Evolutionary conservation across 1,140 invertebrate genomes (phyloP), one percentile per base, ranked within the genome.

Genomic region (Saxidomus purpurata): DNA sequence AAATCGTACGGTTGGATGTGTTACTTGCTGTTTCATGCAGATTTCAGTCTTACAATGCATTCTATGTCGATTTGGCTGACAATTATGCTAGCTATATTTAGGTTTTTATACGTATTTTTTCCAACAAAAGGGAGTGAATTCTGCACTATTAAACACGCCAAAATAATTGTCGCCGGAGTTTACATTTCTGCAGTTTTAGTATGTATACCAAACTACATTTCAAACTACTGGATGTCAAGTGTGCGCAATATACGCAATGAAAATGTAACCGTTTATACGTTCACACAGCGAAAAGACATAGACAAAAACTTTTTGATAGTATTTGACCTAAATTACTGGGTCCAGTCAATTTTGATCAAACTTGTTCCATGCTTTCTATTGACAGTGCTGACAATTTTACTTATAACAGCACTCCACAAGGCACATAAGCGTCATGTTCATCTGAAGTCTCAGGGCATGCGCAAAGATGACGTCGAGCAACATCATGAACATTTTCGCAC

Each of bases 11-110:
- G 88, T 55, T 95, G 94, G 93, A 94, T 95, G 38, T 92, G 92
- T 43, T 94, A 94, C 63, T 89, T 95, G 13, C 47, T 95, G 19
- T 95, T 95, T 82, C 94, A 95, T 88, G 94, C 94, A n/a, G 95
- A 98, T 91, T 99, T 98, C 94, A 96, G 96, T 11, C 95, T 97
- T 97, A 98, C 98, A 0, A 97, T 98, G 94, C 99, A 99, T 95
- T 99, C 98, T 0, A 98, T 99, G 63, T 98, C 98, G 0, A 99
- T 99, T 85, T 99, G 98, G 97, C 95, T 99, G 88, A 99, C 99
- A 0, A 97, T 99, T 0, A 98, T 98, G 1, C 95, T 99, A 59
- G 98, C 98, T 0, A 97, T 99, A 8, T 99, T 99, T 98, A 96
- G 98, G 8, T 99, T 98, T 94, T 97, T 99, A 25, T 98, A 98